These are phyloP conservation scores for Procavia capensis DNA, from an alignment of 2,113 vertebrate genomes.

Conservation along the genomic window DNA sequence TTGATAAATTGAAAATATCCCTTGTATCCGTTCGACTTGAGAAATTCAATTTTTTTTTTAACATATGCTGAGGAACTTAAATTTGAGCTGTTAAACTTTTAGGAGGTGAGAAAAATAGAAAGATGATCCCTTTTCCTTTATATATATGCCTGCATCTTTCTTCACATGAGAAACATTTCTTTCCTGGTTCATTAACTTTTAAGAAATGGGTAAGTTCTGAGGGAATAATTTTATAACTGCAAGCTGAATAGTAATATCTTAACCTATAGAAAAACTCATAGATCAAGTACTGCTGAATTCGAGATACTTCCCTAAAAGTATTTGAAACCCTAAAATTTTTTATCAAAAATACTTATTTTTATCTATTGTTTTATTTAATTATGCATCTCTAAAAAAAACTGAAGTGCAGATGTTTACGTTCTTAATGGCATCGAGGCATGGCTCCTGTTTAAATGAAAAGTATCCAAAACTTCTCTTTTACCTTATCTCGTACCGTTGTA, in stretches of 20 bases:
- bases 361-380: slow-evolving; percentile 48
- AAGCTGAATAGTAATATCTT: slow-evolving; percentile 21
- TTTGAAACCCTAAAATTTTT: slow-evolving; percentile 46
- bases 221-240: slow-evolving; percentile 40
- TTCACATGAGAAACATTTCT: slow-evolving; percentile 63
- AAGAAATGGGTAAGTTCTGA: slow-evolving; percentile 51
- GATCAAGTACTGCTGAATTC: slow-evolving; percentile 20
- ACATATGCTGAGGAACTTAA: slow-evolving; percentile 49
- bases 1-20: slow-evolving; percentile 32
- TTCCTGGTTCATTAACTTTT: slow-evolving; percentile 32
- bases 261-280: slow-evolving; percentile 39
- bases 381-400: slow-evolving; percentile 32
- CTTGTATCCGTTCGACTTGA: slow-evolving; percentile 7
- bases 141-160: slow-evolving; percentile 39
- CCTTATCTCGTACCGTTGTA: neutral
- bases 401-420: neutral
- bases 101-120: slow-evolving; percentile 45
- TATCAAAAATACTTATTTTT: slow-evolving; percentile 17
- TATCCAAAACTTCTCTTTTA: slow-evolving; percentile 2
- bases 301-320: slow-evolving; percentile 27
- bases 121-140: slow-evolving; percentile 53
- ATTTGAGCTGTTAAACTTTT: slow-evolving; percentile 57
- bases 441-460: slow-evolving; percentile 43
- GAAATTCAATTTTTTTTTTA: slow-evolving; percentile 38
- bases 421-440: neutral